A percentile compares a stretch with the other conserved stretches of the same genome.
Evolutionary conservation across 53 echinoderm and acorn worm genomes (phyloP).

Genomic region (Temnopleurus reevesii): DNA sequence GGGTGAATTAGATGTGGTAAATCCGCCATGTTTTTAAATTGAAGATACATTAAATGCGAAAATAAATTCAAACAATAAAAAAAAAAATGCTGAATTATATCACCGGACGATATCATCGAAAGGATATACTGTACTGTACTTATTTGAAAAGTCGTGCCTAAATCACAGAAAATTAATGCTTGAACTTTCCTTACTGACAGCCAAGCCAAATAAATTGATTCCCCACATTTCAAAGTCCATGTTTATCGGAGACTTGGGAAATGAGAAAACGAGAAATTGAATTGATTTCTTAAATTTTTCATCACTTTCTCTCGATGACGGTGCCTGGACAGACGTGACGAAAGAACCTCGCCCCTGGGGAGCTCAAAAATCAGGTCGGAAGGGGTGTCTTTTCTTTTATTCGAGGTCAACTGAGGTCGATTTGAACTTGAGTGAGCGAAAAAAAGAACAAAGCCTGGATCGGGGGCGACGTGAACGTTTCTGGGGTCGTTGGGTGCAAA

Average conservation of each 20-base stretch:
- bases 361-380: not conserved
- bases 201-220: not conserved
- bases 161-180: too few relatives aligned
- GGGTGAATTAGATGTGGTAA: too few relatives aligned
- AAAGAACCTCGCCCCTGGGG: not conserved
- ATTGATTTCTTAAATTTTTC: not conserved
- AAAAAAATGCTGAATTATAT: too few relatives aligned
- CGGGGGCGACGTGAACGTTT: not conserved
- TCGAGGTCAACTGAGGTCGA: constrained; percentile 39
- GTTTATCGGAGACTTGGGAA: not conserved
- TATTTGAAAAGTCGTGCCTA: too few relatives aligned
- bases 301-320: not conserved
- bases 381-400: constrained; percentile 4
- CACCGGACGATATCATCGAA: too few relatives aligned
- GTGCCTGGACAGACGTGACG: not conserved
- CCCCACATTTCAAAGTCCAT: not conserved
- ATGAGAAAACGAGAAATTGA: not conserved
- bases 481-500: not conserved
- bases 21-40: too few relatives aligned
- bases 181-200: too few relatives aligned
- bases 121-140: too few relatives aligned
- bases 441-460: constrained; percentile 4
- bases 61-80: too few relatives aligned
- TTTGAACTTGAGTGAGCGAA: constrained; percentile 47
- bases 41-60: too few relatives aligned